Evolutionary conservation across 2,113 vertebrate species (phyloP).

Genomic region (Syrrhaptes paradoxus): DNA sequence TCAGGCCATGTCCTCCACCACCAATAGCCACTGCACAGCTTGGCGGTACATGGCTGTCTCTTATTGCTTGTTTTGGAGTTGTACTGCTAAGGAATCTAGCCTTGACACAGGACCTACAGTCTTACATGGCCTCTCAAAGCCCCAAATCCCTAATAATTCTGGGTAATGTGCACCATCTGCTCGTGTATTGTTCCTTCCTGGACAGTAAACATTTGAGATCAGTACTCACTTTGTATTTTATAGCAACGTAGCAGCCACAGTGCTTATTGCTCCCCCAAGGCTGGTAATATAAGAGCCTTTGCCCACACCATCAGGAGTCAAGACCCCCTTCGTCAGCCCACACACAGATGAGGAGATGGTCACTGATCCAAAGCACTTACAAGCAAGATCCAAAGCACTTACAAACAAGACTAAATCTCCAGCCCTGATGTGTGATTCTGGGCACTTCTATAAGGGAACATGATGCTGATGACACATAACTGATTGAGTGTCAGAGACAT

Average conservation of each 20-base stretch:
- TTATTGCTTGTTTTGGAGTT: not conserved
- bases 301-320: not conserved
- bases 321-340: not conserved
- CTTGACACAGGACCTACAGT: not conserved
- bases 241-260: not conserved
- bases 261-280: not conserved
- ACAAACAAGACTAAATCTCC: not conserved
- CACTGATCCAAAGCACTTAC: not conserved
- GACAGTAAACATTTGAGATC: not conserved
- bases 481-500: not conserved
- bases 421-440: not conserved
- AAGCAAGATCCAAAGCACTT: not conserved
- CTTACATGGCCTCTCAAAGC: not conserved
- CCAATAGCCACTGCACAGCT: fast-evolving
- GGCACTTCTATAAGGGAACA: fast-evolving
- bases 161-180: not conserved
- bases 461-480: not conserved
- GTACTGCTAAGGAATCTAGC: not conserved
- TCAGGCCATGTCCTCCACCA: not conserved
- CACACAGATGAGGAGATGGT: fast-evolving
- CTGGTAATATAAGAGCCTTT: not conserved
- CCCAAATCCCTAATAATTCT: not conserved
- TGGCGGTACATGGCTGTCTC: not conserved
- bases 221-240: not conserved
- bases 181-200: not conserved